A percentile compares a stretch with the other conserved stretches of the same genome.
These are phyloP conservation scores for Agrochola lychnidis DNA, from an alignment of 2,888 invertebrate species.

Conservation along the genomic window DNA sequence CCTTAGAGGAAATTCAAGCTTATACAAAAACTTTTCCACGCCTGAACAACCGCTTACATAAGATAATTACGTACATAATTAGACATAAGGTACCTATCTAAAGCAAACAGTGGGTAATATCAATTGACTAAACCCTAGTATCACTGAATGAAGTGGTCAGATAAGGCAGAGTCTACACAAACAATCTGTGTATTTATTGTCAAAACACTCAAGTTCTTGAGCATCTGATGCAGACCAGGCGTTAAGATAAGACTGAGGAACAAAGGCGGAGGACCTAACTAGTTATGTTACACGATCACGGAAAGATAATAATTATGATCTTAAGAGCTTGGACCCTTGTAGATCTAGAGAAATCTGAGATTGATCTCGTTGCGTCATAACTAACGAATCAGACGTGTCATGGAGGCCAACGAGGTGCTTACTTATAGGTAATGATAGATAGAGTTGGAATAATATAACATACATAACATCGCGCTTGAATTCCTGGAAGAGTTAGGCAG, in stretches of 20 bases:
- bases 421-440: not conserved
- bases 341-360: not conserved
- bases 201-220: conserved; percentile 49
- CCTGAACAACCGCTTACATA: not conserved
- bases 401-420: not conserved
- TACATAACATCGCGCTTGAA: not conserved
- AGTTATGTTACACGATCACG: not conserved
- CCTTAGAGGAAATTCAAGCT: not conserved
- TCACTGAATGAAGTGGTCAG: conserved; percentile 36
- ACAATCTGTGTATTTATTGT: conserved; percentile 23
- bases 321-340: not conserved
- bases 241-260: conserved; percentile 18
- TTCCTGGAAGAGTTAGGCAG: not conserved
- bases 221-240: conserved; percentile 40
- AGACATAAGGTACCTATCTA: conserved; percentile 5
- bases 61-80: not conserved
- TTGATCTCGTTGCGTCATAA: not conserved
- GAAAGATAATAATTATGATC: conserved; percentile 3
- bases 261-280: not conserved
- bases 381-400: not conserved
- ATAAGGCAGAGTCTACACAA: conserved; percentile 15
- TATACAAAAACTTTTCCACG: not conserved
- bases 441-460: not conserved
- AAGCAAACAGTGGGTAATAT: not conserved
- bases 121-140: conserved; percentile 33